Conservation (phyloP, 2,888 invertebrate genomes). For the Oegoconia quadripuncta region DNA sequence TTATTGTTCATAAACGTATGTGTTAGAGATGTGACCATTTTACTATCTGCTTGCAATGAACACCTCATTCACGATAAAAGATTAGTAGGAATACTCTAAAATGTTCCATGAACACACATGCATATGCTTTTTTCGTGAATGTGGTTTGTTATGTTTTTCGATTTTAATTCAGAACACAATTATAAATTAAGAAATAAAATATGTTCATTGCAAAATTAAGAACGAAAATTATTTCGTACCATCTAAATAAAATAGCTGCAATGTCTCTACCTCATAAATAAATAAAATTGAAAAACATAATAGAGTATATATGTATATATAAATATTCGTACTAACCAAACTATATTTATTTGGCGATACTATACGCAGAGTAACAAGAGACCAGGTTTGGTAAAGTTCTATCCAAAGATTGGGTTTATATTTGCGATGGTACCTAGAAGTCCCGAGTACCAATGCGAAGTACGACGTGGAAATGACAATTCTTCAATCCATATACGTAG, state of each 20-base stretch:
- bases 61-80: slow-evolving; percentile 42
- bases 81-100: too few species aligned
- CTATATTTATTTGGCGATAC: slow-evolving; percentile 63
- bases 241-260: too few species aligned
- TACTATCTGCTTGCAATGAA: slow-evolving; percentile 17
- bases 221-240: too few species aligned
- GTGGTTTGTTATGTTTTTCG: slow-evolving; percentile 45
- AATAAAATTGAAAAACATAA: slow-evolving; percentile 54
- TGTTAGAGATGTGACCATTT: slow-evolving; percentile 55
- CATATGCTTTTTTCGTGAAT: slow-evolving; percentile 35
- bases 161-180: too few species aligned
- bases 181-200: too few species aligned
- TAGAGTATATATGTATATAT: slow-evolving; percentile 22
- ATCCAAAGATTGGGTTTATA: slow-evolving; percentile 71
- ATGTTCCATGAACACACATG: too few species aligned
- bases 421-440: slow-evolving; percentile 41
- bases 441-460: slow-evolving; percentile 49
- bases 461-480: slow-evolving; percentile 39
- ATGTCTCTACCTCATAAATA: too few species aligned
- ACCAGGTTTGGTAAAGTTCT: slow-evolving; percentile 49
- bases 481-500: slow-evolving; percentile 43
- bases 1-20: slow-evolving; percentile 66
- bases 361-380: slow-evolving; percentile 61
- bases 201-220: too few species aligned
- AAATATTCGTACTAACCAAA: slow-evolving; percentile 56